These are phyloP conservation scores for Mirounga angustirostris DNA, from an alignment of 2,113 vertebrate species.

Conservation along the genomic window DNA sequence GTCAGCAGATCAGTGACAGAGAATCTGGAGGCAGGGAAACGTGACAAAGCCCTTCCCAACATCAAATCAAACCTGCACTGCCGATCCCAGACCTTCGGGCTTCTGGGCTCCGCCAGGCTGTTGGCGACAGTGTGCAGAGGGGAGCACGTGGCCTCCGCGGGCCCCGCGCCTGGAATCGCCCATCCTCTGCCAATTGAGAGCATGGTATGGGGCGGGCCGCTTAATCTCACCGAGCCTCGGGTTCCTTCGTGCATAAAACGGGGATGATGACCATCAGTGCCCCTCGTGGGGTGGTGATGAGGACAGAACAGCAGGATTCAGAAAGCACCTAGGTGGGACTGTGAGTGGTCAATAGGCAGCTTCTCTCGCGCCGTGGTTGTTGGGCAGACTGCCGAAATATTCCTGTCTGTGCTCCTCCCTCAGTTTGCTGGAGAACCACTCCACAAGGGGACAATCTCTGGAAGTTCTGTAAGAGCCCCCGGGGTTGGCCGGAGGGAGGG, in stretches of 20 bases:
- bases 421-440: neutral
- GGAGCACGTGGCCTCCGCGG: fast-evolving
- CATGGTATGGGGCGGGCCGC: neutral
- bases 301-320: neutral
- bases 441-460: neutral
- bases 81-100: neutral
- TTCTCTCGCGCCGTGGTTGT: fast-evolving
- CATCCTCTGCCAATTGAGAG: neutral
- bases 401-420: neutral
- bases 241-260: neutral
- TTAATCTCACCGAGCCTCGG: neutral
- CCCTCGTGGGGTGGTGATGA: neutral
- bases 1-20: neutral
- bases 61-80: neutral
- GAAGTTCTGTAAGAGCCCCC: neutral
- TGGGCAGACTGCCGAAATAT: neutral
- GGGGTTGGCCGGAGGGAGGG: neutral
- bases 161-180: fast-evolving
- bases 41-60: neutral
- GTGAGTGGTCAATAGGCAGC: fast-evolving
- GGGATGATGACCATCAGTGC: neutral
- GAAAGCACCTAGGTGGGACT: neutral
- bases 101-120: neutral
- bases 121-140: fast-evolving
- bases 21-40: neutral